These are phyloP conservation scores for Lomographa bimaculata DNA, from an alignment of 2,888 invertebrate species.

Conservation along the genomic window DNA sequence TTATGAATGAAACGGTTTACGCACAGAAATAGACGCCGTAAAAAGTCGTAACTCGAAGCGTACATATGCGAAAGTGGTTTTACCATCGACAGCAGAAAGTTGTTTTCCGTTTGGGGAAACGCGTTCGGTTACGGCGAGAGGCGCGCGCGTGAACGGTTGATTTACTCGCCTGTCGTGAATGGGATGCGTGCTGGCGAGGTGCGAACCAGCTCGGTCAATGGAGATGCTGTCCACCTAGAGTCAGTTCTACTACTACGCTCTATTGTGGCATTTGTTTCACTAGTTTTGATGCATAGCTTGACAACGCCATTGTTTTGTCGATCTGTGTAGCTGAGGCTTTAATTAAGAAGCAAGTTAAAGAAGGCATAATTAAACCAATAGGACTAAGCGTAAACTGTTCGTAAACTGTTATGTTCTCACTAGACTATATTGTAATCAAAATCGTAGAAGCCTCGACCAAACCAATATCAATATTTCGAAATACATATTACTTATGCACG, in stretches of 20 bases:
- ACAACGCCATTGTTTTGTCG: constrained; percentile 4
- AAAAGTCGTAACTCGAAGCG: constrained; percentile 73
- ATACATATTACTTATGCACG: no score
- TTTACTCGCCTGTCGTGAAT: constrained; percentile 79
- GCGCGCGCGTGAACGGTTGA: constrained; percentile 66
- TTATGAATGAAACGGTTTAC: constrained; percentile 39
- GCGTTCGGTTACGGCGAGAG: constrained; percentile 58
- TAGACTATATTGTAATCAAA: no score
- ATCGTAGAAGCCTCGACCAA: no score
- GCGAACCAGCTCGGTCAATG: constrained; percentile 74
- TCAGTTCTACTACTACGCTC: not conserved
- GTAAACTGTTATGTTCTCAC: no score
- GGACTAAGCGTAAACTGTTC: no score
- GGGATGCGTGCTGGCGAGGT: constrained; percentile 76
- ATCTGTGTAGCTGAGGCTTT: no score
- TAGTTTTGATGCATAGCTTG: not conserved
- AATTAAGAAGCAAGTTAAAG: no score
- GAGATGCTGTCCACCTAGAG: constrained; percentile 35
- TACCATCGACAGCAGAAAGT: constrained; percentile 71
- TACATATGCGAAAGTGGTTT: constrained; percentile 76
- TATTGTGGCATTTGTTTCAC: no score
- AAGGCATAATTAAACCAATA: no score
- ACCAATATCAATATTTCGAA: no score
- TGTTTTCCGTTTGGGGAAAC: constrained; percentile 73
- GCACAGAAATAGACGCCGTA: constrained; percentile 72